These are phyloP conservation scores for Eulemur coronatus DNA, from an alignment of 2,797 vertebrate species.

Conservation along the genomic window DNA sequence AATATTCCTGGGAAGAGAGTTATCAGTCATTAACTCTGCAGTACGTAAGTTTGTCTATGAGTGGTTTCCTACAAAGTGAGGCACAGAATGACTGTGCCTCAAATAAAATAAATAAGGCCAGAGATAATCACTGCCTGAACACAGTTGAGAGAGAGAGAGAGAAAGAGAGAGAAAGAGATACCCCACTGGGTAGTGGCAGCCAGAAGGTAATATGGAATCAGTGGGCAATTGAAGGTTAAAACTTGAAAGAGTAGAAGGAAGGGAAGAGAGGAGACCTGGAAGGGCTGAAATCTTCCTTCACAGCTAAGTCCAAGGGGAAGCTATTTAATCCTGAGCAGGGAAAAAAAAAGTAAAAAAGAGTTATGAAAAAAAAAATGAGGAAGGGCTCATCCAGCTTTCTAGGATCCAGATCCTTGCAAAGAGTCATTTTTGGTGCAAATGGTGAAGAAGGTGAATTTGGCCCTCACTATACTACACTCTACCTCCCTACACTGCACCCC, in stretches of 20 bases:
- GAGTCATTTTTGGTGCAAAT: not conserved
- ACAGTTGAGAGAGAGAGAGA: not conserved
- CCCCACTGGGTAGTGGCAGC: not conserved
- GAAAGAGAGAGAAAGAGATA: not conserved
- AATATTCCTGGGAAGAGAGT: constrained; percentile 2
- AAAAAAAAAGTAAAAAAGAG: not conserved
- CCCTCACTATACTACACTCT: not conserved
- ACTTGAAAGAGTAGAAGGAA: not conserved
- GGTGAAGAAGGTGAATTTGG: not conserved
- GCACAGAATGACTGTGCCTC: not conserved
- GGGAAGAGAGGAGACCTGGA: not conserved
- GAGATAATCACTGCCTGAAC: not conserved
- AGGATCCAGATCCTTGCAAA: not conserved
- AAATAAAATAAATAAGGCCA: not conserved
- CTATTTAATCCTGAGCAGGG: not conserved
- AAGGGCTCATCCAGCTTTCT: not conserved
- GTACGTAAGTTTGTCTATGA: not conserved
- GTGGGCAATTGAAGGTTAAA: not conserved
- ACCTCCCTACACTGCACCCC: too few species aligned
- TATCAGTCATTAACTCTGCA: not conserved
- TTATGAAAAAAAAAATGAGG: not conserved
- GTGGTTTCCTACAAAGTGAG: not conserved
- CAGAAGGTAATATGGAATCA: not conserved
- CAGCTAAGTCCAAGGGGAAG: not conserved
- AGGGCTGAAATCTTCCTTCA: not conserved